Base-by-base conservation (phyloP, 2,797 vertebrate genomes). In the Botia kubotai region DNA sequence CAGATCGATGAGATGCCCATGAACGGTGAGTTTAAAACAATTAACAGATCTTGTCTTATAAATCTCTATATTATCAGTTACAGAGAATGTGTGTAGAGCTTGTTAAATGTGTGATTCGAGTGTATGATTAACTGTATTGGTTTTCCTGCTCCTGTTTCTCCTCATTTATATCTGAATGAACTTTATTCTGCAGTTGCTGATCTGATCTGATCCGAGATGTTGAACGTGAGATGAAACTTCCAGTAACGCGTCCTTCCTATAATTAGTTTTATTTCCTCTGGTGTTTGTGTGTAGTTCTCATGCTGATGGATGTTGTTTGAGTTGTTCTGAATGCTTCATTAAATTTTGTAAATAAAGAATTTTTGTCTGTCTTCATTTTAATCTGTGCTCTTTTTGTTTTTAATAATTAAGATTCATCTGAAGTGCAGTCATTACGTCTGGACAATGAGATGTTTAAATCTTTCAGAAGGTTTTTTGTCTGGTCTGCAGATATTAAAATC, bases 1-100 rank as follows among this genome's bases (percentile, higher is more conserved):
- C 98, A 99, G 92, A 99, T 99, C 0, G 98, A 99, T 0, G 97
- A 99, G 91, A 99, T 99, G 98, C 97, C 98, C 75, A 99, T 99
- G 98, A 99, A 99, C 0, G 97, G 97, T 97, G 91, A 8, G n/a
- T 67, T 19, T 70, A 2, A 58, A 21, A 55, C 21, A 13, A 14
- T 36, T 10, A 57, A 17, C 43, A 46, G 43, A 46, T 11, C 43
- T 46, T 43, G 39, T 43, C 39, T 33, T 10, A 43, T 43, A n/a
- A n/a, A n/a, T n/a, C 17, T 29, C 29, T 29, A 29, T 29, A 29
- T 39, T 39, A 39, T 39, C 36, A 39, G 3, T 39, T 39, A 39
- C 36, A 39, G 36, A 4, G 36, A 5, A 39, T 39, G 4, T 39
- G 36, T 39, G 36, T 6, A 39, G 36, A 39, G 36, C 36, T 39